These are phyloP conservation scores for Amphiura filiformis DNA, from an alignment of 35 echinoderm and acorn worm species.

Conservation along the genomic window DNA sequence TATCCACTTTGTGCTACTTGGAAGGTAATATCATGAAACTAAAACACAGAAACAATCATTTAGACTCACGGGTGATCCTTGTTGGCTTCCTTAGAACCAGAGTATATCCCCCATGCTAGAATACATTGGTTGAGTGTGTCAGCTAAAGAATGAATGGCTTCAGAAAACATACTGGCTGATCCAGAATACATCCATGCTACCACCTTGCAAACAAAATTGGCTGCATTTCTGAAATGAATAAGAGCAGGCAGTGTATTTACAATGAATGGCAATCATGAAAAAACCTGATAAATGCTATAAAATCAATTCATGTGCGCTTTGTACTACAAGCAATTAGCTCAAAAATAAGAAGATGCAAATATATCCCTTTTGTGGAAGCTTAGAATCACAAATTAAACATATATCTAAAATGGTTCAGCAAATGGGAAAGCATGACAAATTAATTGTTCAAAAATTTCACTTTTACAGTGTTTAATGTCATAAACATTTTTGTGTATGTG, in stretches of 20 bases:
- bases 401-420: too few species aligned
- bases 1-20: too few species aligned
- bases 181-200: slow-evolving; percentile 92
- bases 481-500: too few species aligned
- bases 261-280: too few species aligned
- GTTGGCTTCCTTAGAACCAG: slow-evolving; percentile 77
- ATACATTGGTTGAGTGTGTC: slow-evolving; percentile 92
- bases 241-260: neutral
- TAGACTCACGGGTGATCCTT: slow-evolving; percentile 90
- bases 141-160: slow-evolving; percentile 88
- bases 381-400: too few species aligned
- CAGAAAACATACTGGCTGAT: slow-evolving; percentile 95
- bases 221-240: slow-evolving; percentile 69
- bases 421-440: too few species aligned
- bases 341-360: neutral
- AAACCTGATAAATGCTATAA: neutral
- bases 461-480: too few species aligned
- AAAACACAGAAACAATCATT: too few species aligned
- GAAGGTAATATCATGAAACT: too few species aligned
- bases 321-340: too few species aligned
- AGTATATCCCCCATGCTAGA: slow-evolving; percentile 77
- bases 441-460: too few species aligned
- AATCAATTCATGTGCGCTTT: neutral
- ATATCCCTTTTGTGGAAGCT: too few species aligned
- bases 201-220: slow-evolving; percentile 84